These are phyloP conservation scores for Alectura lathami DNA, from an alignment of 2,113 vertebrate genomes.

Conservation along the genomic window DNA sequence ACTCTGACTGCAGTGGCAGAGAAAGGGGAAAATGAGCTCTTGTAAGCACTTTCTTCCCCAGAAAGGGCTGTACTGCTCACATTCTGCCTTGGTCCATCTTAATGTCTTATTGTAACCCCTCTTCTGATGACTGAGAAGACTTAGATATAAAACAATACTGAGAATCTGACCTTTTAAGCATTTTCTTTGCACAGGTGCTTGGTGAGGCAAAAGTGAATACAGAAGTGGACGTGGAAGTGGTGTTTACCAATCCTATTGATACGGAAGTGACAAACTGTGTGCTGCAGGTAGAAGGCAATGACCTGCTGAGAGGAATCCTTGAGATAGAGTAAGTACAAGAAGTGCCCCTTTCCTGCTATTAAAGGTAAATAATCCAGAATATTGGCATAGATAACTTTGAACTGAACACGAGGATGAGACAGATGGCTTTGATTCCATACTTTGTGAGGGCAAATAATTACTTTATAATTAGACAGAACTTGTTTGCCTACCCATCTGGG, in stretches of 20 bases:
- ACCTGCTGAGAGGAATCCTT: slow-evolving; percentile 70
- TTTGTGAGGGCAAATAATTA: neutral
- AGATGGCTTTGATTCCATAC: neutral
- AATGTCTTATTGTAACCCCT: neutral
- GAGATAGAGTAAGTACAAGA: slow-evolving; percentile 65
- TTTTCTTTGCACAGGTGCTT: slow-evolving; percentile 58
- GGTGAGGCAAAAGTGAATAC: slow-evolving; percentile 58
- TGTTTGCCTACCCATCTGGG: slow-evolving; percentile 1
- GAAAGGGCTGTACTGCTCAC: neutral
- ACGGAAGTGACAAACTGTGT: slow-evolving; percentile 63
- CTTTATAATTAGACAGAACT: neutral
- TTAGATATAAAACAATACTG: neutral
- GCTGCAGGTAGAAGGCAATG: slow-evolving; percentile 77
- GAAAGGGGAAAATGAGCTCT: neutral
- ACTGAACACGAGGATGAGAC: neutral
- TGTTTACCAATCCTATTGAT: slow-evolving; percentile 76
- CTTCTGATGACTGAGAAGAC: neutral
- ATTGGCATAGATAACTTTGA: neutral
- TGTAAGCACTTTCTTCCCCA: neutral
- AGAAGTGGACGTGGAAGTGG: slow-evolving; percentile 68
- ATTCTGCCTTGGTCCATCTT: neutral
- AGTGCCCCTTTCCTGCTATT: neutral
- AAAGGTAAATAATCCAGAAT: neutral
- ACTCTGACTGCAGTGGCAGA: neutral
- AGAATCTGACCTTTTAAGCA: neutral